Evolutionary conservation across 2,113 vertebrate genomes (phyloP).

Genomic region (Catagonus wagneri): DNA sequence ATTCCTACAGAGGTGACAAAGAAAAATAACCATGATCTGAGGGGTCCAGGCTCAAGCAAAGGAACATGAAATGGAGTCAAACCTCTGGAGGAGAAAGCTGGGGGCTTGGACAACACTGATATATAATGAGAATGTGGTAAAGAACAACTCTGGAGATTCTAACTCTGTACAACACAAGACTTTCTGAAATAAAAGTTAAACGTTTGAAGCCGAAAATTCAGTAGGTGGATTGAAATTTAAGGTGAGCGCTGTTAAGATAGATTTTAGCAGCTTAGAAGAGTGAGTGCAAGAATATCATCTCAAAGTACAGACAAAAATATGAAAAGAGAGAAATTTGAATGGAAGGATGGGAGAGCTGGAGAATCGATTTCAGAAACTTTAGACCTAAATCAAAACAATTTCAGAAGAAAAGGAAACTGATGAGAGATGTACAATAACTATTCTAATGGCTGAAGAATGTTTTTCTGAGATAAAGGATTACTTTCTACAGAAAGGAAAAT

Average conservation of each 20-base stretch:
- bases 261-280: neutral
- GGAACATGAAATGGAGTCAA: neutral
- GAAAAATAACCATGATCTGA: neutral
- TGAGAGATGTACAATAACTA: neutral
- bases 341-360: neutral
- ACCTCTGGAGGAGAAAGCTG: neutral
- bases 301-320: neutral
- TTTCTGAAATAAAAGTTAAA: neutral
- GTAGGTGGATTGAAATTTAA: neutral
- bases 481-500: neutral
- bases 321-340: neutral
- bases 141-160: neutral
- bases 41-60: neutral
- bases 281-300: neutral
- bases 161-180: neutral
- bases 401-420: neutral
- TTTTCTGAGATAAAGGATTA: neutral
- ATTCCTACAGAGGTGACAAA: neutral
- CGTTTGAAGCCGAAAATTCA: neutral
- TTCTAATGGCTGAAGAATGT: neutral
- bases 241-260: neutral
- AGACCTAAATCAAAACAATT: neutral
- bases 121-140: too few species aligned
- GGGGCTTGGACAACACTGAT: neutral
- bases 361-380: neutral